Evolutionary conservation across 92 coral and sea anemone genomes (phyloP), one percentile per base, ranked within the genome.

Genomic region (Porites rus): DNA sequence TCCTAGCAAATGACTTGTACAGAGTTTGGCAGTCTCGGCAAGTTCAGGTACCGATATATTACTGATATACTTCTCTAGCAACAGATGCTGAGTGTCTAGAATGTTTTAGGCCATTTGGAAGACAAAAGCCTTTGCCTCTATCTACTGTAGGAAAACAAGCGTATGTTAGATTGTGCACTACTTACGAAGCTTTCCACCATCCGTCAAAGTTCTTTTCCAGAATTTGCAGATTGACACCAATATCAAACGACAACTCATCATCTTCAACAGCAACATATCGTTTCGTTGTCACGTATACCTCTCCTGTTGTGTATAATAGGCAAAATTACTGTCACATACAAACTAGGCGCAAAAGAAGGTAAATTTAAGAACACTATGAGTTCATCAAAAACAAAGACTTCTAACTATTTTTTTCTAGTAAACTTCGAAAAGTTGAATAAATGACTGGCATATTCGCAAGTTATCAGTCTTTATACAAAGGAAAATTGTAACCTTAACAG

Each of bases 161-260:
- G 50, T 28, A 12, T 51, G 6, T 31, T 4, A 10, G 5, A 38
- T 38, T 38, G 46, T 3, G 46, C 46, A 38, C 46, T 59, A 88
- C 94, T 66, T 58, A 92, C 94, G 87, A 62, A 12, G 87, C 94
- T 72, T 79, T 92, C 94, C 94, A 92, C 94, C 94, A 92, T 60
- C 94, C 92, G 67, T 89, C 92, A 8, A 54, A 79, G 78, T 88
- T 84, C 65, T 89, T 92, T 69, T 88, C 94, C 61, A 85, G 21
- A 14, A 92, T 80, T 43, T 92, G 88, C 50, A 92, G 82, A 72
- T 92, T 82, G 12, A 92, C 90, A 4, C 94, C 94, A 52, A 92
- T 86, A 46, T 92, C 94, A 81, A 92, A 88, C n/a, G 90, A 75
- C 22, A 92, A 75, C 73, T 92, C 94, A 53, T 92, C 94, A 10